These are phyloP conservation scores for Hydrotaea diabolus DNA, from an alignment of 2,888 invertebrate genomes.

Conservation along the genomic window DNA sequence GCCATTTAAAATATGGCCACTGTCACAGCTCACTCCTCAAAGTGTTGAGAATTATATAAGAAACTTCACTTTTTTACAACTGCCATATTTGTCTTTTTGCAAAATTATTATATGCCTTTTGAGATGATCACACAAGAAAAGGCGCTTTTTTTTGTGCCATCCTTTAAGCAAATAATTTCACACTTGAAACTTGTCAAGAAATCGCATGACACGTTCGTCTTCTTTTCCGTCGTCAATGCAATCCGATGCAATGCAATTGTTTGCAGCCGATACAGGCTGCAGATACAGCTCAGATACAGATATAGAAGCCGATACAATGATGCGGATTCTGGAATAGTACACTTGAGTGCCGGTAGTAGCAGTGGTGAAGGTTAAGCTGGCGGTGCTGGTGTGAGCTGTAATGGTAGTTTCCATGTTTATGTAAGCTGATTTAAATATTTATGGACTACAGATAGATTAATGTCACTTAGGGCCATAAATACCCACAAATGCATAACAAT, in stretches of 20 bases:
- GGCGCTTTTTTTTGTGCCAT: not conserved
- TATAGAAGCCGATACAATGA: not conserved
- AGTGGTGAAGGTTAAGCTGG: no score
- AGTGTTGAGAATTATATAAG: constrained; percentile 39
- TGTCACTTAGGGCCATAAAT: constrained; percentile 60
- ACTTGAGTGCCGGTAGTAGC: no score
- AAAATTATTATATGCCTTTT: constrained; percentile 33
- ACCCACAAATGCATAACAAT: constrained; percentile 43
- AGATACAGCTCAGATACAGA: constrained; percentile 5
- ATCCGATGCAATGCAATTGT: constrained; percentile 5
- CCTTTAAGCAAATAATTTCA: constrained; percentile 33
- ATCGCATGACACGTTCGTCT: constrained; percentile 33
- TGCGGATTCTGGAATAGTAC: not conserved
- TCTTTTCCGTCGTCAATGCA: not conserved
- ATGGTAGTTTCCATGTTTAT: constrained; percentile 36
- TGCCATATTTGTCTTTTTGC: constrained; percentile 35
- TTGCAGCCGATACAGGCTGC: not conserved
- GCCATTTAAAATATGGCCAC: constrained; percentile 12
- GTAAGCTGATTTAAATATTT: constrained; percentile 58
- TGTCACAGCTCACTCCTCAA: constrained; percentile 31
- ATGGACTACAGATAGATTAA: constrained; percentile 60
- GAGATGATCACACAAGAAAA: constrained; percentile 25
- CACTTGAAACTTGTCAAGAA: constrained; percentile 40
- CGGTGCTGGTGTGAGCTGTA: not conserved
- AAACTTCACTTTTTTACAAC: constrained; percentile 34